phyloP scores from a whole-genome alignment of 2,797 vertebrate genomes.

The Poeciliopsis presidionis region DNA sequence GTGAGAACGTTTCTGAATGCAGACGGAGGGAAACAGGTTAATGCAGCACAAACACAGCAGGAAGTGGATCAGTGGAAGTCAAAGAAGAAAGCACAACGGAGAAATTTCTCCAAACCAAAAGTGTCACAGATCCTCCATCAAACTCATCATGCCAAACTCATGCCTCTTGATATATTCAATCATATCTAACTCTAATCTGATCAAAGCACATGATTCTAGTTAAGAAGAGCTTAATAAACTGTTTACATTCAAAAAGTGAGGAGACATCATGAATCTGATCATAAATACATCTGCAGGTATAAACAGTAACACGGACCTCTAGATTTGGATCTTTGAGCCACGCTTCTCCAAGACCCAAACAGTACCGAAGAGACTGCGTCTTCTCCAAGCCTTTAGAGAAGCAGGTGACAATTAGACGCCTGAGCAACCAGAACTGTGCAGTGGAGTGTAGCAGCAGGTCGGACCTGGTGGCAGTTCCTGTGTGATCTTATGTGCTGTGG shows the following conservation, averaged over 20 bases:
- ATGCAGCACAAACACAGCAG: background rate
- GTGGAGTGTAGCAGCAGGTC: background rate
- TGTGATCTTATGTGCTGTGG: conserved; percentile 89
- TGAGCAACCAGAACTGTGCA: background rate
- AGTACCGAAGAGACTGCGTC: conserved; percentile 88
- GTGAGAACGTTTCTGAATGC: background rate
- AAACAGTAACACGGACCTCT: conserved; percentile 75
- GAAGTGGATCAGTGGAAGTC: too few relatives aligned
- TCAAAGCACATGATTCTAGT: background rate
- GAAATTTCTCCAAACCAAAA: background rate
- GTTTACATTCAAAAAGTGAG: background rate
- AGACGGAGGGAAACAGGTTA: background rate
- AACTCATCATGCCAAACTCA: too few relatives aligned
- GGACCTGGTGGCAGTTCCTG: conserved; percentile 92
- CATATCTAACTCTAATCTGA: background rate
- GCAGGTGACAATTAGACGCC: conserved; percentile 9
- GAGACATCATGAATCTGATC: background rate
- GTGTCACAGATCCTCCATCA: background rate
- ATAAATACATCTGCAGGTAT: conserved; percentile 6
- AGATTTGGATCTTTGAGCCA: conserved; percentile 86
- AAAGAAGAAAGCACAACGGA: too few relatives aligned
- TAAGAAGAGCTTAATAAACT: background rate
- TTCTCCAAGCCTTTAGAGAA: conserved; percentile 86
- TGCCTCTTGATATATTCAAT: background rate
- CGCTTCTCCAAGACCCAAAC: conserved; percentile 87